Percentiles rank a stretch among this genome's conserved stretches.
Evolutionary conservation across 2,113 vertebrate genomes (phyloP).

Genomic region (Ailuropoda melanoleuca): DNA sequence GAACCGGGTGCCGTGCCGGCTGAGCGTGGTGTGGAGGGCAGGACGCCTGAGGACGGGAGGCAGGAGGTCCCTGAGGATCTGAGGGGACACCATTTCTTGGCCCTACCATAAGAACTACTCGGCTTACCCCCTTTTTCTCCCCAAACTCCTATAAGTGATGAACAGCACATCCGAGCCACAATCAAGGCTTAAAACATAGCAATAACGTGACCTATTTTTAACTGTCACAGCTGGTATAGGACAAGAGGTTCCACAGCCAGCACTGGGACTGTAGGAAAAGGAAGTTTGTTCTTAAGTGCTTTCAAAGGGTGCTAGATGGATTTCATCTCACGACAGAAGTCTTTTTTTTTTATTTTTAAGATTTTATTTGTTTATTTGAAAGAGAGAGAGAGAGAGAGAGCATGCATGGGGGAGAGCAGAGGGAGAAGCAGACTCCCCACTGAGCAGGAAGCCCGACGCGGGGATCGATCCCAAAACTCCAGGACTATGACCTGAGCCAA

Average conservation of each 20-base stretch:
- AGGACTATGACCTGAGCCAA: too few species aligned
- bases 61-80: background rate
- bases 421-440: too few species aligned
- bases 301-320: background rate
- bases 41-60: background rate
- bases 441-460: too few species aligned
- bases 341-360: background rate
- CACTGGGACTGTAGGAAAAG: background rate
- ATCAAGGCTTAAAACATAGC: background rate
- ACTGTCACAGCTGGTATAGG: background rate
- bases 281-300: background rate
- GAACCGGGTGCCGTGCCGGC: fast-evolving
- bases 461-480: too few species aligned
- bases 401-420: too few species aligned
- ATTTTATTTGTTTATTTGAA: background rate
- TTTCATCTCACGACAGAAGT: background rate
- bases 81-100: background rate
- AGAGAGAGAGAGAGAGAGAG: too few species aligned
- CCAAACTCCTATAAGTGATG: background rate
- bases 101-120: background rate
- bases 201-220: background rate
- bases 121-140: background rate
- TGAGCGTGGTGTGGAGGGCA: fast-evolving
- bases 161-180: background rate
- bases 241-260: background rate